Evolutionary conservation across 2,797 vertebrate genomes (phyloP).

Genomic region (Poliocrania exsul): DNA sequence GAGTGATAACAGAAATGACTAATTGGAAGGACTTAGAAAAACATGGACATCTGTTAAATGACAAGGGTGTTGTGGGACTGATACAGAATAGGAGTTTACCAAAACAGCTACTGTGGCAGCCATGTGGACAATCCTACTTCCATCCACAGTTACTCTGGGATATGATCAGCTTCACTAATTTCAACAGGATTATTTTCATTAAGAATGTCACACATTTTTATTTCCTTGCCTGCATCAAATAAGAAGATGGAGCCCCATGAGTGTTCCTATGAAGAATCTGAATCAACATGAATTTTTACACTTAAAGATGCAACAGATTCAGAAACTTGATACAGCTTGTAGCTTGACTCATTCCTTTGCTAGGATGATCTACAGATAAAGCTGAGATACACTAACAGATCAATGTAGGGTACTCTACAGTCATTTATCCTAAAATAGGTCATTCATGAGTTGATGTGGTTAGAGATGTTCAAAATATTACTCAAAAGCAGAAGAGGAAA

Average conservation of each 20-base stretch:
- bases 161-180: background rate
- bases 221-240: background rate
- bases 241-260: background rate
- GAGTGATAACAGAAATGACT: background rate
- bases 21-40: background rate
- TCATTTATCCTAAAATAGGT: background rate
- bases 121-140: background rate
- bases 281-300: background rate
- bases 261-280: background rate
- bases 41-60: background rate
- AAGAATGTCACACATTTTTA: background rate
- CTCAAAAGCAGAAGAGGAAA: slow-evolving; percentile 39
- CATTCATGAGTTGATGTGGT: background rate
- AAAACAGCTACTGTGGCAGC: background rate
- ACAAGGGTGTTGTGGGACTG: background rate
- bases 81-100: background rate
- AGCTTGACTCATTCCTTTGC: background rate
- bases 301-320: background rate
- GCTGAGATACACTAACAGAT: background rate
- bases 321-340: background rate
- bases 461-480: slow-evolving; percentile 31
- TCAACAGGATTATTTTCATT: background rate
- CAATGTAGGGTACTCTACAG: background rate
- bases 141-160: background rate
- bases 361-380: background rate